Evolutionary conservation across 2,888 invertebrate genomes (phyloP).

Genomic region (Pinctada fucata): DNA sequence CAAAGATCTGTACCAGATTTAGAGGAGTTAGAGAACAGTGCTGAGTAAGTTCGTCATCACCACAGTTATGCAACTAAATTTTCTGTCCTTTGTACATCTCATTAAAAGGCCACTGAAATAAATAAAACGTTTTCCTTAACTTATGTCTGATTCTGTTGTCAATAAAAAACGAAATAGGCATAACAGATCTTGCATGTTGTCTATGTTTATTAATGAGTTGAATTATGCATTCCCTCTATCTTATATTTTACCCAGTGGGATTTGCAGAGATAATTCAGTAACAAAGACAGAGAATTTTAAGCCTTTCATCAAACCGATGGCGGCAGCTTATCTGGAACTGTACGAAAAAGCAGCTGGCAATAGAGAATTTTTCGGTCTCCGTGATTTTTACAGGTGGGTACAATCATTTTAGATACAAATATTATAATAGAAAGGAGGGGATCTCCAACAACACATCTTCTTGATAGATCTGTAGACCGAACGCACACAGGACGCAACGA

Average conservation of each 20-base stretch:
- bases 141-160: no score
- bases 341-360: slow-evolving; percentile 58
- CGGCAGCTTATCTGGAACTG: slow-evolving; percentile 62
- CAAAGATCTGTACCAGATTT: slow-evolving; percentile 22
- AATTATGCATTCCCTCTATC: no score
- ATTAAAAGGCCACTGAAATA: no score
- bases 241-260: slow-evolving; percentile 53
- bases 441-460: no score
- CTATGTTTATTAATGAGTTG: neutral
- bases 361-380: slow-evolving; percentile 72
- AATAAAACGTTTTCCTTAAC: no score
- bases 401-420: no score
- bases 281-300: slow-evolving; percentile 43
- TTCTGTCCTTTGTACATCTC: no score
- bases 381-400: slow-evolving; percentile 73
- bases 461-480: no score
- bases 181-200: neutral
- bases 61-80: neutral
- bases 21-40: slow-evolving; percentile 19
- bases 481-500: no score
- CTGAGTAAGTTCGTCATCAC: slow-evolving; percentile 4
- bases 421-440: no score
- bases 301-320: slow-evolving; percentile 58
- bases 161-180: no score
- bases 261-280: slow-evolving; percentile 58